Percentiles rank a stretch among this genome's conserved stretches.
phyloP scores from a whole-genome alignment of 2,113 vertebrate species.

The Crotalus viridis region DNA sequence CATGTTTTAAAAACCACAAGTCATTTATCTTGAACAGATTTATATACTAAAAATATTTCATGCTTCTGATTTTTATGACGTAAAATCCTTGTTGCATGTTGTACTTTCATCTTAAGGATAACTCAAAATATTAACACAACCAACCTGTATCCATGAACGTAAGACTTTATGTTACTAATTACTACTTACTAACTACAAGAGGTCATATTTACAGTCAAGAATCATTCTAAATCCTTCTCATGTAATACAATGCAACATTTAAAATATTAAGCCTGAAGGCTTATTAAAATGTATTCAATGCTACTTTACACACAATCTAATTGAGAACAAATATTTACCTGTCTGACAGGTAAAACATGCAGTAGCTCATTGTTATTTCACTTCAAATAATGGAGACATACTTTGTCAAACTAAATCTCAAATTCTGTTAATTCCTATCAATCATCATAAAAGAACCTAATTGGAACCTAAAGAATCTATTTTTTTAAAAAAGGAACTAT shows the following conservation, averaged over 20 bases:
- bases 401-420: neutral
- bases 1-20: neutral
- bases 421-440: neutral
- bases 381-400: neutral
- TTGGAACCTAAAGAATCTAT: accelerated
- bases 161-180: neutral
- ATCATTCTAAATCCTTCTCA: neutral
- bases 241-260: neutral
- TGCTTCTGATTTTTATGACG: neutral
- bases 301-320: neutral
- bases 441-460: neutral
- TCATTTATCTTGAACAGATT: neutral
- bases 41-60: neutral
- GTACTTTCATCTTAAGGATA: neutral
- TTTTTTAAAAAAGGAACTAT: neutral
- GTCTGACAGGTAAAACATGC: neutral
- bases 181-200: neutral
- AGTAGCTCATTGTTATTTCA: neutral
- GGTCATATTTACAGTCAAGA: neutral
- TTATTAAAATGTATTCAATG: neutral
- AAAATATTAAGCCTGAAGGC: constrained; percentile 1
- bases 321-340: neutral
- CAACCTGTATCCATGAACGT: neutral
- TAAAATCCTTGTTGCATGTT: neutral
- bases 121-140: neutral